Conservation (phyloP, 1,140 invertebrate genomes). For the Nasonia vitripennis region DNA sequence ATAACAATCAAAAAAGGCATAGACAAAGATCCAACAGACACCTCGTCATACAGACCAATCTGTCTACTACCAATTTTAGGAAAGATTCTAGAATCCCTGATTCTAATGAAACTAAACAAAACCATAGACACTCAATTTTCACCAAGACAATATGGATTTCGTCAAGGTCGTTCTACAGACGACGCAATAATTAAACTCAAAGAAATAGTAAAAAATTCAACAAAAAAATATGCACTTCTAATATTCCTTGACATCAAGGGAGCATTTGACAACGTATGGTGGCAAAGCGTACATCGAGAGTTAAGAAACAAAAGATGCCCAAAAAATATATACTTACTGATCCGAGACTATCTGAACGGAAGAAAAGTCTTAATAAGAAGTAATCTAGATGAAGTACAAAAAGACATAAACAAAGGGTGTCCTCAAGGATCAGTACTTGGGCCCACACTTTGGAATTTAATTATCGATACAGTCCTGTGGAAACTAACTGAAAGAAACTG, state of each 20-base stretch:
- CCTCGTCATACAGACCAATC: constrained; percentile 58
- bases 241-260: too few species aligned
- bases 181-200: constrained; percentile 13
- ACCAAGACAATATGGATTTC: constrained; percentile 39
- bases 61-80: constrained; percentile 58
- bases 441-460: neutral
- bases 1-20: constrained; percentile 50
- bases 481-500: too few species aligned
- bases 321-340: too few species aligned
- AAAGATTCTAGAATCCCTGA: constrained; percentile 58
- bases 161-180: neutral
- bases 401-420: neutral
- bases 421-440: constrained; percentile 1
- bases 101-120: neutral
- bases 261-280: too few species aligned
- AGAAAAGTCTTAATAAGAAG: neutral
- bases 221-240: too few species aligned
- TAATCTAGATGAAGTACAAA: neutral
- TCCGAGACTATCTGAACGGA: neutral
- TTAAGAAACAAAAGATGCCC: too few species aligned
- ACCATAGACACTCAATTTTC: constrained; percentile 33
- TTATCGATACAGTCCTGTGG: neutral
- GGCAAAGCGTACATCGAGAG: too few species aligned
- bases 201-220: too few species aligned
- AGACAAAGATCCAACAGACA: constrained; percentile 46